phyloP scores from a whole-genome alignment of 2,888 invertebrate genomes.

The Macaria notata region DNA sequence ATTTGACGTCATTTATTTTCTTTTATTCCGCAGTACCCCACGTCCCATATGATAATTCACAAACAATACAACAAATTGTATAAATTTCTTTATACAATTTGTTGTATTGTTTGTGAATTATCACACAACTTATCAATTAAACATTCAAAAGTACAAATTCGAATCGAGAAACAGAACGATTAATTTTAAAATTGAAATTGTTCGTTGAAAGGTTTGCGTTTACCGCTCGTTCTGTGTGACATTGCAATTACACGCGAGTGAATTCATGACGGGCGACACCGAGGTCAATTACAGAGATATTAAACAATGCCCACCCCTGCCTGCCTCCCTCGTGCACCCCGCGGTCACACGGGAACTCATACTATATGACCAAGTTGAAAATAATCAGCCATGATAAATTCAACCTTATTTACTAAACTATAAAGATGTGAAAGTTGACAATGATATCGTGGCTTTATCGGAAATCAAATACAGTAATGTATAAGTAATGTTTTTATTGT shows the following conservation, averaged over 20 bases:
- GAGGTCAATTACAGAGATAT: conserved; percentile 31
- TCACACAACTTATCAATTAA: no score
- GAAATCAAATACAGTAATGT: conserved; percentile 47
- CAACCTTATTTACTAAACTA: conserved; percentile 25
- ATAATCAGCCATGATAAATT: conserved; percentile 25
- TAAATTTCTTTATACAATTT: no score
- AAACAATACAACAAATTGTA: no score
- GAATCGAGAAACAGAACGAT: background rate
- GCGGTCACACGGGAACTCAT: conserved; percentile 65
- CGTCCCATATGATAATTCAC: no score
- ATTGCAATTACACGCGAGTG: conserved; percentile 24
- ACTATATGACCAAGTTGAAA: conserved; percentile 15
- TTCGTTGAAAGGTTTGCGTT: background rate
- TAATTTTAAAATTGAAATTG: background rate
- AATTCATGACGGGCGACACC: conserved; percentile 32
- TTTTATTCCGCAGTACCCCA: no score
- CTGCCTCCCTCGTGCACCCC: conserved; percentile 35
- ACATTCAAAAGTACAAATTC: conserved; percentile 1
- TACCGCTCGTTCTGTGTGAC: conserved; percentile 6
- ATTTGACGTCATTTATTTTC: no score
- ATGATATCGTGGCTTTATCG: conserved; percentile 11
- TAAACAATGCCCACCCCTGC: conserved; percentile 33
- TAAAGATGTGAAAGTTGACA: background rate
- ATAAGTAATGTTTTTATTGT: conserved; percentile 43
- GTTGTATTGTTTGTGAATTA: no score